Evolutionary conservation across 2,113 vertebrate species (phyloP).

Genomic region (Nesoenas mayeri): DNA sequence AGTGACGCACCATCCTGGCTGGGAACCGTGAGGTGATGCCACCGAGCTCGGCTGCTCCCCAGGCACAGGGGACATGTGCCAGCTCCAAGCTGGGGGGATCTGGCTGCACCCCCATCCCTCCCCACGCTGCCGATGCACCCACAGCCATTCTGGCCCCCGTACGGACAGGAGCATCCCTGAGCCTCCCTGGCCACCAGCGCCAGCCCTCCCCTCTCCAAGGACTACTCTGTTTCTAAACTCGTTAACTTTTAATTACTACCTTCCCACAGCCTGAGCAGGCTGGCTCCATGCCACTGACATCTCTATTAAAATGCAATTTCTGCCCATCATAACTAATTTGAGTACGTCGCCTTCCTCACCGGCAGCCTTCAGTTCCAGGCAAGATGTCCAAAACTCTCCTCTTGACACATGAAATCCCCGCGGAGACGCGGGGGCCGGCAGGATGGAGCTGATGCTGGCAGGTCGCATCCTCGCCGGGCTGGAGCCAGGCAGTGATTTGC

Average conservation of each 20-base stretch:
- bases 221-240: slow-evolving; percentile 75
- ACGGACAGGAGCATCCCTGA: background rate
- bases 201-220: slow-evolving; percentile 45
- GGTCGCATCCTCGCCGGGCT: background rate
- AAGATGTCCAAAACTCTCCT: background rate
- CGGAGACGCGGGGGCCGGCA: background rate
- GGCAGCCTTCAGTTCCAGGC: slow-evolving; percentile 56
- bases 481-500: background rate
- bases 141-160: accelerated
- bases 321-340: slow-evolving; percentile 76
- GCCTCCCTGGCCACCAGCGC: background rate
- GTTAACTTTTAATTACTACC: slow-evolving; percentile 83
- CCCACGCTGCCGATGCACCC: accelerated
- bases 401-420: background rate
- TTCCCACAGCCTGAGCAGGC: slow-evolving; percentile 73
- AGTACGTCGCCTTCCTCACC: slow-evolving; percentile 38
- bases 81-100: accelerated
- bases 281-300: slow-evolving; percentile 76
- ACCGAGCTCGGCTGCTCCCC: background rate
- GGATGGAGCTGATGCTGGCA: background rate
- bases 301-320: slow-evolving; percentile 83
- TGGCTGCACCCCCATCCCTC: background rate
- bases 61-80: accelerated
- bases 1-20: accelerated
- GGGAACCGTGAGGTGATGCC: background rate